Conservation (phyloP, 1,140 invertebrate genomes). For the Hetaerina americana region DNA sequence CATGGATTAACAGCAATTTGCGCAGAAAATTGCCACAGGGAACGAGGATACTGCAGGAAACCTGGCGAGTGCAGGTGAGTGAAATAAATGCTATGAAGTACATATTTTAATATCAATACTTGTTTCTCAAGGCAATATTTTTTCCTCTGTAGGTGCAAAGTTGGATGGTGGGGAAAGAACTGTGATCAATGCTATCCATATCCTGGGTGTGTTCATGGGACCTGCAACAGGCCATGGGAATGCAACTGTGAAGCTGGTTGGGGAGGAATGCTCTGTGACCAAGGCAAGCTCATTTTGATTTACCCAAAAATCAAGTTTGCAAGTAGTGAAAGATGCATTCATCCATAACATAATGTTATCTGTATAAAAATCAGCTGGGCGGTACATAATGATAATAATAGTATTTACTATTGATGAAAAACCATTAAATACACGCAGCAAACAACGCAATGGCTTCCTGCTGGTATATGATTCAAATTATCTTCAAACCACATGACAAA, state of each 20-base stretch:
- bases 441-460: too few species aligned
- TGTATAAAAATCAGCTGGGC: neutral
- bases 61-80: constrained; percentile 53
- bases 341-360: neutral
- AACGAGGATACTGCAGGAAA: constrained; percentile 70
- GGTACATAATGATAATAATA: too few species aligned
- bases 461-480: too few species aligned
- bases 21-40: constrained; percentile 60
- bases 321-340: neutral
- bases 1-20: constrained; percentile 54
- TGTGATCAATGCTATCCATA: constrained; percentile 73
- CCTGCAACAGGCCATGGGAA: constrained; percentile 75
- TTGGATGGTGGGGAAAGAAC: constrained; percentile 71
- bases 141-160: constrained; percentile 56
- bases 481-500: too few species aligned
- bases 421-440: too few species aligned
- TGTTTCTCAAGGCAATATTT: constrained; percentile 22
- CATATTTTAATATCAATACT: neutral
- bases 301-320: neutral
- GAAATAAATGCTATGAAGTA: constrained; percentile 15
- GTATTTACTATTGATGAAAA: too few species aligned
- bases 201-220: constrained; percentile 72
- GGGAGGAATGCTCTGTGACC: constrained; percentile 79
- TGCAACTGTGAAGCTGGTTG: constrained; percentile 72
- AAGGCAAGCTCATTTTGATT: constrained; percentile 45